Evolutionary conservation across 2,888 invertebrate species (phyloP), one percentile per base, ranked within the genome.

Genomic region (Hemistola chrysoprasaria): DNA sequence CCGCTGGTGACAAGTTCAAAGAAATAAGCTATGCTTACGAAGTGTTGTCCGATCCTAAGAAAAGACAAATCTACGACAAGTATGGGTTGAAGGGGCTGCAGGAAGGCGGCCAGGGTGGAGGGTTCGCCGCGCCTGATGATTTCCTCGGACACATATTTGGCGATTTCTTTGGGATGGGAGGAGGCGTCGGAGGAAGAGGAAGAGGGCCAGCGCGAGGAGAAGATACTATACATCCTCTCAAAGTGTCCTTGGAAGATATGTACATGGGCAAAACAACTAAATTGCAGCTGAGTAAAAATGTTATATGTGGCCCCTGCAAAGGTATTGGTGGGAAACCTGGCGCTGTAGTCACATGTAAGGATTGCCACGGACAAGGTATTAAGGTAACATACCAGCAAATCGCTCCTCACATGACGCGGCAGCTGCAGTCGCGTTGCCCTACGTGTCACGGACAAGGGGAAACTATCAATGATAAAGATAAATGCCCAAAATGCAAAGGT

Each of bases 21-120:
- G 98, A 98, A 90, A 98, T 98, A 60, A 96, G 97, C 44, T 97
- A 95, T 85, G 98, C 98, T 0, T 97, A 98, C 78, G 98, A 98
- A 89, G 93, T 97, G 29, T 90, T 98, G 35, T 97, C 97, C 6
- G 96, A 97, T 86, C 91, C 95, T 2, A 95, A 95, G 62, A 97
- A 97, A 79, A 90, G 95, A 39, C 92, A 94, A 65, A 88, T 93
- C 24, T 98, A 98, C 74, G 97, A 98, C 77, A 92, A 93, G 64
- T 93, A 92, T 85, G 98, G 98, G 3, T 74, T 98, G 53, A 95
- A 96, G 71, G 98, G 96, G 0, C 83, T 98, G 58, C 96, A 97
- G 83, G 96, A 96, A 71, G 95, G 95, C 32, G 90, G 89, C 3
- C 89, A 88, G 55, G 91, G 90, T 34, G 90, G 91, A 22, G 83